phyloP scores from a whole-genome alignment of 2,888 invertebrate species.

The Spodoptera exigua region DNA sequence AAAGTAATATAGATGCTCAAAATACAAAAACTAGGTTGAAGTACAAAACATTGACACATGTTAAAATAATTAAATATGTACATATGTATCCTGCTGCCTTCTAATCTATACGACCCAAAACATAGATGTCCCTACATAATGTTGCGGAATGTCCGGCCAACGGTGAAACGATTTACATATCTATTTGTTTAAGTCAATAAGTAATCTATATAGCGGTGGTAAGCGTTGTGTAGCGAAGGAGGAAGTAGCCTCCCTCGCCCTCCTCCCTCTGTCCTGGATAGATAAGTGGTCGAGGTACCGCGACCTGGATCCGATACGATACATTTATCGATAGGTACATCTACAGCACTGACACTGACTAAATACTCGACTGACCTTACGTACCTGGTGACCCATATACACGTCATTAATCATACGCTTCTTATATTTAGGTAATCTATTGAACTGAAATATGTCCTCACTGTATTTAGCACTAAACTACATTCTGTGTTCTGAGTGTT shows the following conservation, averaged over 20 bases:
- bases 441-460: too few relatives aligned
- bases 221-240: slow-evolving; percentile 46
- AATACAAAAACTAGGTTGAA: not conserved
- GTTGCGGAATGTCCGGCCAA: slow-evolving; percentile 5
- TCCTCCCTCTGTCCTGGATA: slow-evolving; percentile 59
- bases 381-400: slow-evolving; percentile 44
- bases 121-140: slow-evolving; percentile 3
- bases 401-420: not conserved
- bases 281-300: slow-evolving; percentile 56
- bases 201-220: slow-evolving; percentile 35
- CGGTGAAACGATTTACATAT: slow-evolving; percentile 30
- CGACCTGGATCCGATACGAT: slow-evolving; percentile 50
- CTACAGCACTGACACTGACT: slow-evolving; percentile 8
- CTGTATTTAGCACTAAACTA: too few relatives aligned
- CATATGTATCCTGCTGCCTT: too few relatives aligned
- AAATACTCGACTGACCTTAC: slow-evolving; percentile 19
- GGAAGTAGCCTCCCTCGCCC: slow-evolving; percentile 57
- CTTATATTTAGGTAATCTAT: too few relatives aligned
- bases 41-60: not conserved
- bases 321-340: slow-evolving; percentile 41
- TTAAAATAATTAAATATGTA: not conserved
- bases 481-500: not conserved
- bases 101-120: not conserved
- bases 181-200: slow-evolving; percentile 32
- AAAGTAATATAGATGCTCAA: not conserved